Percentiles rank a stretch among this genome's conserved stretches.
Conservation (phyloP, 2,113 vertebrate genomes). For the Epinephelus lanceolatus region DNA sequence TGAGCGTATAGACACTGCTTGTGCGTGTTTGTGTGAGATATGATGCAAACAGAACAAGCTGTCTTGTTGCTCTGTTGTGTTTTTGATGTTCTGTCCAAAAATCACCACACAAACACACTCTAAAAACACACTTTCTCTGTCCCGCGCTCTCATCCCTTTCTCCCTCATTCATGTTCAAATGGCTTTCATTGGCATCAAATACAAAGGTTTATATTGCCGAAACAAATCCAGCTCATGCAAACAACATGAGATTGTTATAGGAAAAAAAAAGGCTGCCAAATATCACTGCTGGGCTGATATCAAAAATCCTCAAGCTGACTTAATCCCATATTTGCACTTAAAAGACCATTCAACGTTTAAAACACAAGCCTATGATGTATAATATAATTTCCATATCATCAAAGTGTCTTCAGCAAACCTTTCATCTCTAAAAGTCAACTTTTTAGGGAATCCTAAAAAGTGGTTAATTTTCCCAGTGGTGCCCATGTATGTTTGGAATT, state of each 20-base stretch:
- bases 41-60: slow-evolving; percentile 79
- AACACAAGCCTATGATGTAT: slow-evolving; percentile 71
- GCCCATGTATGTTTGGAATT: background rate
- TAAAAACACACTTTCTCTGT: slow-evolving; percentile 59
- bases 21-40: slow-evolving; percentile 69
- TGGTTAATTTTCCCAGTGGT: slow-evolving; percentile 19
- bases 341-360: slow-evolving; percentile 73
- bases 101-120: slow-evolving; percentile 64
- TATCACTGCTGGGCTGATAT: slow-evolving; percentile 59
- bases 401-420: slow-evolving; percentile 70
- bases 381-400: slow-evolving; percentile 70
- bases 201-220: slow-evolving; percentile 69
- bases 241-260: slow-evolving; percentile 73
- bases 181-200: slow-evolving; percentile 74
- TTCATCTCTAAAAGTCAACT: slow-evolving; percentile 71
- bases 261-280: slow-evolving; percentile 56
- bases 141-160: slow-evolving; percentile 49
- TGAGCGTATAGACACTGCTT: slow-evolving; percentile 49
- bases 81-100: slow-evolving; percentile 81
- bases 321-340: slow-evolving; percentile 79
- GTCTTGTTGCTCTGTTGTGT: slow-evolving; percentile 70
- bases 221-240: slow-evolving; percentile 78
- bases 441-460: slow-evolving; percentile 48
- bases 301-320: slow-evolving; percentile 67
- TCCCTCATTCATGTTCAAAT: slow-evolving; percentile 69